A percentile compares a stretch with the other conserved stretches of the same genome.
Evolutionary conservation across 2,113 vertebrate species (phyloP).

Genomic region (Petromus typicus): DNA sequence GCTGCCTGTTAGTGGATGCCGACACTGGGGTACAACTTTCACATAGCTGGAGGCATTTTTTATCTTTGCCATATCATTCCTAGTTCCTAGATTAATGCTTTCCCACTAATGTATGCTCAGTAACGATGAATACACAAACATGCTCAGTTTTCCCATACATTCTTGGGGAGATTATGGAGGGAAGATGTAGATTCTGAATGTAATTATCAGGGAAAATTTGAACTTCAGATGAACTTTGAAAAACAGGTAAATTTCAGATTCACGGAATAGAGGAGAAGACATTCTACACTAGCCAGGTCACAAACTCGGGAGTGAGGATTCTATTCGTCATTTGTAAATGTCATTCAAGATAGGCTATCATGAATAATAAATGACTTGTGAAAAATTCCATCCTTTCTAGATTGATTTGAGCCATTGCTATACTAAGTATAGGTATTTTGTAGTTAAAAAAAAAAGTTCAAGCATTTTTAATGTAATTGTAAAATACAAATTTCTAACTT

Average conservation of each 20-base stretch:
- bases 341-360: slow-evolving; percentile 32
- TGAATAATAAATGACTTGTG: slow-evolving; percentile 64
- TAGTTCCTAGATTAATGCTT: background rate
- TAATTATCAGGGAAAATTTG: background rate
- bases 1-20: background rate
- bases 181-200: background rate
- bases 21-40: background rate
- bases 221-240: slow-evolving; percentile 57
- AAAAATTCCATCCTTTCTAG: slow-evolving; percentile 47
- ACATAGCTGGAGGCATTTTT: background rate
- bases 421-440: background rate
- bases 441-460: slow-evolving; percentile 17
- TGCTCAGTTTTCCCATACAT: background rate
- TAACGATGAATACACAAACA: slow-evolving; percentile 24
- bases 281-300: slow-evolving; percentile 48
- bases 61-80: background rate
- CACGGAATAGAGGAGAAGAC: slow-evolving; percentile 21
- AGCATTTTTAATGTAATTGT: slow-evolving; percentile 3
- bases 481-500: background rate
- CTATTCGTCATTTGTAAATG: slow-evolving; percentile 59
- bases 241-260: background rate
- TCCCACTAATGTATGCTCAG: background rate
- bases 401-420: slow-evolving; percentile 31
- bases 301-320: slow-evolving; percentile 39
- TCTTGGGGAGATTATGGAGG: background rate